phyloP scores from a whole-genome alignment of 1,140 invertebrate genomes.

The Zaprionus africanus region DNA sequence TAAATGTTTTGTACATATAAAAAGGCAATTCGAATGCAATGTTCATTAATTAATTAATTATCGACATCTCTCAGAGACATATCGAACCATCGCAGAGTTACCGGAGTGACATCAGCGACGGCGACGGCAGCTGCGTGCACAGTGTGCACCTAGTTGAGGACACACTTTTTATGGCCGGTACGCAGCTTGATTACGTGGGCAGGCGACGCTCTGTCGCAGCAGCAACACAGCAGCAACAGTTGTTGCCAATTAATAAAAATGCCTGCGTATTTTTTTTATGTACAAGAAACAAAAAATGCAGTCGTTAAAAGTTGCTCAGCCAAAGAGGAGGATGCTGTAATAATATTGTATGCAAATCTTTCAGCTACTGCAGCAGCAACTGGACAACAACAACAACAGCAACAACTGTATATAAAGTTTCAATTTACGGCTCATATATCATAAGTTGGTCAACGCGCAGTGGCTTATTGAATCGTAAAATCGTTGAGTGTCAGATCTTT shows the following conservation, averaged over 20 bases:
- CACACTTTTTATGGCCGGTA: slow-evolving; percentile 71
- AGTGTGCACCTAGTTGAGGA: slow-evolving; percentile 57
- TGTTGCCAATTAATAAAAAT: slow-evolving; percentile 69
- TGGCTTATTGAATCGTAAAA: slow-evolving; percentile 78
- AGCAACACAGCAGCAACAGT: slow-evolving; percentile 42
- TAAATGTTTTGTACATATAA: slow-evolving; percentile 8
- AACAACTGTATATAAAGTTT: slow-evolving; percentile 69
- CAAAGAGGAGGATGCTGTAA: slow-evolving; percentile 66
- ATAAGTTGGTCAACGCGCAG: slow-evolving; percentile 59
- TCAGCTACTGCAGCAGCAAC: slow-evolving; percentile 41
- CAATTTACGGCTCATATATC: slow-evolving; percentile 81
- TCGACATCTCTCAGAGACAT: slow-evolving; percentile 28
- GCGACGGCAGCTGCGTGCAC: slow-evolving; percentile 22
- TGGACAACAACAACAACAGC: neutral
- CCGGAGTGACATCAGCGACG: slow-evolving; percentile 25
- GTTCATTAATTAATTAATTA: slow-evolving; percentile 75
- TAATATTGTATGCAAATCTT: slow-evolving; percentile 79
- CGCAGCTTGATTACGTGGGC: slow-evolving; percentile 66
- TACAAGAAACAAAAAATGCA: slow-evolving; percentile 47
- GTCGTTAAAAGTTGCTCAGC: slow-evolving; percentile 71
- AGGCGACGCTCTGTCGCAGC: slow-evolving; percentile 4
- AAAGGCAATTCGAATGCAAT: slow-evolving; percentile 38
- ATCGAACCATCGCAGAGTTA: slow-evolving; percentile 38
- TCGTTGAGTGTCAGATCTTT: slow-evolving; percentile 52
- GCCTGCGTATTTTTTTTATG: slow-evolving; percentile 36